Base-by-base conservation (phyloP, 2,113 vertebrate species). In the Melanerpes formicivorus region DNA sequence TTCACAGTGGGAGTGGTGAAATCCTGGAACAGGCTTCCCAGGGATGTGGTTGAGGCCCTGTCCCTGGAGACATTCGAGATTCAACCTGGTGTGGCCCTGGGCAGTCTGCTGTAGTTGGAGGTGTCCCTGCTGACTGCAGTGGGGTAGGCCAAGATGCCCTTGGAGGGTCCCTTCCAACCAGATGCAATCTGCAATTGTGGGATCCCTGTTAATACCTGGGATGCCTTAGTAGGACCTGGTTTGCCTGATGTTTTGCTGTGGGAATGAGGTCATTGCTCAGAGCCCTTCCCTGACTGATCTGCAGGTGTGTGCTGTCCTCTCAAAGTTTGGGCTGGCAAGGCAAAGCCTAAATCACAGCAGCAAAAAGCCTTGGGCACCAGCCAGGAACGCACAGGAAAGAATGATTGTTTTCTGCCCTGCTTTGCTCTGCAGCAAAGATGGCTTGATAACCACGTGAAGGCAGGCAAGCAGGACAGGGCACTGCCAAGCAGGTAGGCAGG, bases 401-500 rank as follows among this genome's bases (percentile, higher is more conserved):
- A 69, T 84, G 65, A 64, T 30, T 37, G n/a, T 58, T 72, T 81
- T 69, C 88, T 92, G 55, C 66, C 60, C 55, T 4, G 0, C 71
- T 90, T 65, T 56, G 59, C 72, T 80, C 54, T 69, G 79, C 6
- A 0, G 76, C 6, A 9, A 7, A 15, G 66, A 50, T 64, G 32
- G 73, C 84, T 92, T 87, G 46, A 58, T 75, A 75, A 22, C n/a
- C 55, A 13, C 0, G 3, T 3, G 30, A 26, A 0, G 0, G 3
- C 26, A 0, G 0, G 3, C 26, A 63, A 72, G 56, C 6, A 5
- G 82, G 71, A n/a, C 15, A 3, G 30, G 84, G 56, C 18, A 11
- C 0, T 54, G 48, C 78, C 0, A 1, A 63, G 76, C n/a, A 18
- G 76, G 42, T 40, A 8, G 4, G 34, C 0, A 52, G 7, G 74